Evolutionary conservation across 1,140 invertebrate species (phyloP), one percentile per base, ranked within the genome.

Genomic region (Drosophila ohnishii): DNA sequence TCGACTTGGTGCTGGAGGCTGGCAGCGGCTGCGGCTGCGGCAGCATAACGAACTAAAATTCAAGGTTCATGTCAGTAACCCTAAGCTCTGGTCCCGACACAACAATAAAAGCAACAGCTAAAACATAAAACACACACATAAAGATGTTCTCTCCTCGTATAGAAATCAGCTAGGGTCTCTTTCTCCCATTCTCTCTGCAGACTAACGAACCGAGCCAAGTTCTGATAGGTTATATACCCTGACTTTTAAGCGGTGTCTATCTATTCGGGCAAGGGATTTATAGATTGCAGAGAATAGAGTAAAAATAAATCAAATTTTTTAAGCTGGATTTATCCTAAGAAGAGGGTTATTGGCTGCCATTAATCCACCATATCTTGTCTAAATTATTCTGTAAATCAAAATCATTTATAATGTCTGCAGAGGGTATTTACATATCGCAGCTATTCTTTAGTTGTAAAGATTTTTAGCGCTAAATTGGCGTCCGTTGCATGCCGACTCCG

Each of bases 31-130:
- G 48, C 57, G 57, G 61, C 76, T 87, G 72, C 67, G 58, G 66
- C 77, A 87, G 76, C 80, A 87, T 80, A 88, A 87, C 80, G 76
- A 87, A 87, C 84, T 80, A 40, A 88, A 80, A 87, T 75, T 88
- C 84, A 88, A 88, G 84, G 84, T 88, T 88, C 84, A 84, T 88
- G 84, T 88, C 84, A 88, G 84, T 88, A 88, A 88, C 84, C 84
- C 80, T 88, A 73, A 59, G 83, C 66, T 78, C 76, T 76, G 79
- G 78, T 69, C 65, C 44, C 50, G 48, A 64, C 63, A 65, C 75
- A 70, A 73, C 83, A 83, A 86, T 83, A 87, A 83, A 86, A 87
- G 83, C 82, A 87, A 64, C 62, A 40, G 61, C 75, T 62, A 62
- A 79, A 77, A 61, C 82, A 84, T 77, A 80, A 80, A 78, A 75